Conservation (phyloP, 2,888 invertebrate species). For the Amaurobius ferox region DNA sequence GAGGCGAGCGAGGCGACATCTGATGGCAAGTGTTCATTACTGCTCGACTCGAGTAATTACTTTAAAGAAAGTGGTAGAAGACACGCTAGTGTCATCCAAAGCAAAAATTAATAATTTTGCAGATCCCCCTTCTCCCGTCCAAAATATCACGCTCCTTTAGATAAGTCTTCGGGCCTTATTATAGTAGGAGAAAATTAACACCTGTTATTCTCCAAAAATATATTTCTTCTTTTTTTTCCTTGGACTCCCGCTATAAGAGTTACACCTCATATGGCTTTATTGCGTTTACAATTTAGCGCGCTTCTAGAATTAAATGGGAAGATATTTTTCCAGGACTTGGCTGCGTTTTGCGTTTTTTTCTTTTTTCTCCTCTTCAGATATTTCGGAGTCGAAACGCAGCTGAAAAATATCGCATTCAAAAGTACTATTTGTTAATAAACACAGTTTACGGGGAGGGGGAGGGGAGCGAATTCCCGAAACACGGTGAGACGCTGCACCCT, state of each 20-base stretch:
- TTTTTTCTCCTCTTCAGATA: slow-evolving; percentile 10
- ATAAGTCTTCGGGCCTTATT: slow-evolving; percentile 69
- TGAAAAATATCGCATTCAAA: background rate
- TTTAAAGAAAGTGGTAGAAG: slow-evolving; percentile 66
- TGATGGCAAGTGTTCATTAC: slow-evolving; percentile 70
- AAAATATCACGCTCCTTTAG: slow-evolving; percentile 66
- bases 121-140: background rate
- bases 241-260: slow-evolving; percentile 18
- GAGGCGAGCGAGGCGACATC: slow-evolving; percentile 65
- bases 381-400: background rate
- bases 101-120: slow-evolving; percentile 71
- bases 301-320: slow-evolving; percentile 43
- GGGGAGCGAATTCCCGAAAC: background rate
- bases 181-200: slow-evolving; percentile 69
- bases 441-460: too few relatives aligned
- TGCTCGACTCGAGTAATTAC: slow-evolving; percentile 60
- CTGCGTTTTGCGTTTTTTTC: background rate
- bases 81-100: slow-evolving; percentile 63
- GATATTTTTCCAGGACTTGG: slow-evolving; percentile 27
- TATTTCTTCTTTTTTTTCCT: background rate
- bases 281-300: slow-evolving; percentile 57
- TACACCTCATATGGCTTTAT: slow-evolving; percentile 72
- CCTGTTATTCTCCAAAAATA: slow-evolving; percentile 50
- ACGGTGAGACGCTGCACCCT: background rate
- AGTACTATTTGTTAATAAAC: background rate